A percentile compares a stretch with the other conserved stretches of the same genome.
Evolutionary conservation across 30 jellyfish, hydroid and myxozoan genomes (phyloP).

Genomic region (Turritopsis dohrnii): DNA sequence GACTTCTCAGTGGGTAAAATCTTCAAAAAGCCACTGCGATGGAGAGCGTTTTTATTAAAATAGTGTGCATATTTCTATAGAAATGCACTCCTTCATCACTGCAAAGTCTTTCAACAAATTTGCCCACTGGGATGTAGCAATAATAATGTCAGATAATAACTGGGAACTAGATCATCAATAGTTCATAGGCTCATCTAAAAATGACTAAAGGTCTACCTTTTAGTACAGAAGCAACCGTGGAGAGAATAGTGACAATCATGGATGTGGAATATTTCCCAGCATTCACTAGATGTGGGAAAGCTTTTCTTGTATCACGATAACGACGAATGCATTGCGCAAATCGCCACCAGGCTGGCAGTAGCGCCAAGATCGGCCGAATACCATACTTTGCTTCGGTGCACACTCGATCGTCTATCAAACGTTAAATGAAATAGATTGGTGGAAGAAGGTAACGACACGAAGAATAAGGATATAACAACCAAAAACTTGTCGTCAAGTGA

Average conservation of each 20-base stretch:
- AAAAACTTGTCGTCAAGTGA: no score
- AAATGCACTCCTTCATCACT: no score
- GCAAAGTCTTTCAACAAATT: no score
- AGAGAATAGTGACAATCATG: conserved; percentile 71
- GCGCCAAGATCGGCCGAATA: conserved; percentile 83
- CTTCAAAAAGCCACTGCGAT: no score
- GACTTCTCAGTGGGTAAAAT: no score
- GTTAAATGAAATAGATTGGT: no score
- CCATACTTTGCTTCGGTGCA: conserved; percentile 71
- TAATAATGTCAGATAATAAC: no score
- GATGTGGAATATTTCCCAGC: conserved; percentile 97
- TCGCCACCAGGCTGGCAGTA: conserved; percentile 98
- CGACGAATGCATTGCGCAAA: conserved; percentile 97
- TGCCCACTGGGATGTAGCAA: no score
- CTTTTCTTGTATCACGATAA: conserved; percentile 82
- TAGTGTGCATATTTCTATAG: no score
- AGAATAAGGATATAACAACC: no score
- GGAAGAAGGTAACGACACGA: no score
- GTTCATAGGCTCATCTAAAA: not conserved
- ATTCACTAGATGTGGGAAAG: conserved; percentile 95
- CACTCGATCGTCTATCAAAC: conserved; percentile 38
- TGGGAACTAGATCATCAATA: not conserved
- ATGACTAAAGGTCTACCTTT: conserved; percentile 42
- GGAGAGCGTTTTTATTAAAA: no score
- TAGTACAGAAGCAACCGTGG: conserved; percentile 73